Evolutionary conservation across 2,797 vertebrate genomes (phyloP).

Genomic region (Gymnopithys bicolor): DNA sequence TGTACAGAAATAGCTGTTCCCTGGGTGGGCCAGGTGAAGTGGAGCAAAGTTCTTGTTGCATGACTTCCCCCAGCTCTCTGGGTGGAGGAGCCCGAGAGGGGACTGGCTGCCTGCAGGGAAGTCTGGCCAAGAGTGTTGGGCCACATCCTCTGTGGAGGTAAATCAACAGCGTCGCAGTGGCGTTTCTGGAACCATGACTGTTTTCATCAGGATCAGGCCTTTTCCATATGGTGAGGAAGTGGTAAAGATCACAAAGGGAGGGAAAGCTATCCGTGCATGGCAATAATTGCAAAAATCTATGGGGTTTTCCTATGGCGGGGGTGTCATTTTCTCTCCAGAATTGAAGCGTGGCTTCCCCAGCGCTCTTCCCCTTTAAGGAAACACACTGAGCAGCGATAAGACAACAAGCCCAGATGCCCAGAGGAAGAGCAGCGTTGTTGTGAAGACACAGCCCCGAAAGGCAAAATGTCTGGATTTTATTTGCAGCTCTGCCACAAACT

Average conservation of each 20-base stretch:
- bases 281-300: constrained; percentile 25
- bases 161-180: constrained; percentile 40
- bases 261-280: not conserved
- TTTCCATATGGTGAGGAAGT: constrained; percentile 51
- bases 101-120: constrained; percentile 3
- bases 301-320: constrained; percentile 16
- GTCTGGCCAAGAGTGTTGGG: not conserved
- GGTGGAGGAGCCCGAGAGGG: constrained; percentile 23
- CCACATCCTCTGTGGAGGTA: constrained; percentile 48
- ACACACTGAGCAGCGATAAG: not conserved
- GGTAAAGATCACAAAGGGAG: constrained; percentile 53
- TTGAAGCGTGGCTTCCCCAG: not conserved
- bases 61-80: constrained; percentile 47
- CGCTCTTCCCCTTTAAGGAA: not conserved
- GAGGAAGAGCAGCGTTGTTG: constrained; percentile 12
- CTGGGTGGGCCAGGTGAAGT: constrained; percentile 80
- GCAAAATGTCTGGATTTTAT: constrained; percentile 50
- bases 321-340: constrained; percentile 29
- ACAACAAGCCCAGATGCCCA: constrained; percentile 5
- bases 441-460: constrained; percentile 19
- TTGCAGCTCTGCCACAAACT: constrained; percentile 43
- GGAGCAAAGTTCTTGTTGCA: constrained; percentile 62
- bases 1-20: constrained; percentile 74
- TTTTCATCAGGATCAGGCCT: constrained; percentile 49
- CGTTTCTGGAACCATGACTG: constrained; percentile 1